These are phyloP conservation scores for Muscicapa striata DNA, from an alignment of 2,797 vertebrate genomes.

Conservation along the genomic window DNA sequence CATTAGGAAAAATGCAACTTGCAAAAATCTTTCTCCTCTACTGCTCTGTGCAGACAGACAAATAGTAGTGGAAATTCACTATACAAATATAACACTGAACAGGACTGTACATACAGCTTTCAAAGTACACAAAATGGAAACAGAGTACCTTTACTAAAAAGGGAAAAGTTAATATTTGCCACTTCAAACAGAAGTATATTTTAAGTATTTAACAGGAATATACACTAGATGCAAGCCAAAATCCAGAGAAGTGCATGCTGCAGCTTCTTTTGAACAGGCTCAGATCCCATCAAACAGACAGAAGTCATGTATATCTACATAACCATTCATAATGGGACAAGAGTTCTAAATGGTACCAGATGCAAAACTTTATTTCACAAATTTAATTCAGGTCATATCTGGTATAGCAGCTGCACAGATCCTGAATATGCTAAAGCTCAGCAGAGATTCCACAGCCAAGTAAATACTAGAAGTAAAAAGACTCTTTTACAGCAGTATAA, in stretches of 20 bases:
- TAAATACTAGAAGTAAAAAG: slow-evolving; percentile 11
- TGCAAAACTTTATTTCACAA: slow-evolving; percentile 19
- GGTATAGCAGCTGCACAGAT: not conserved
- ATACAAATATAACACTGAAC: slow-evolving; percentile 23
- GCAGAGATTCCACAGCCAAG: not conserved
- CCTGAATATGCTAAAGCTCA: not conserved
- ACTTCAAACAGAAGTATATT: not conserved
- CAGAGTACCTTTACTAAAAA: not conserved
- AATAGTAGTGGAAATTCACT: not conserved
- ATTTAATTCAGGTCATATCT: not conserved
- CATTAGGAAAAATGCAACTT: not conserved
- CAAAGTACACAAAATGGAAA: not conserved
- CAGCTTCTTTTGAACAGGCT: not conserved
- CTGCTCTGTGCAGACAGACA: slow-evolving; percentile 5
- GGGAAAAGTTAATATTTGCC: not conserved
- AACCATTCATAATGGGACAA: not conserved
- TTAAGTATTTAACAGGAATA: not conserved
- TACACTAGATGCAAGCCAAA: not conserved
- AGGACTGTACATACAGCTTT: not conserved
- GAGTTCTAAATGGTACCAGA: not conserved
- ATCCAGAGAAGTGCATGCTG: not conserved
- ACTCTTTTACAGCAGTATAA: not conserved
- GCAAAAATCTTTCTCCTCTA: not conserved
- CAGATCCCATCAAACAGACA: not conserved
- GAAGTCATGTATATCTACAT: not conserved